Percentiles rank a stretch among this genome's conserved stretches.
phyloP scores from a whole-genome alignment of 2,113 vertebrate species.

The Notothenia rossii region DNA sequence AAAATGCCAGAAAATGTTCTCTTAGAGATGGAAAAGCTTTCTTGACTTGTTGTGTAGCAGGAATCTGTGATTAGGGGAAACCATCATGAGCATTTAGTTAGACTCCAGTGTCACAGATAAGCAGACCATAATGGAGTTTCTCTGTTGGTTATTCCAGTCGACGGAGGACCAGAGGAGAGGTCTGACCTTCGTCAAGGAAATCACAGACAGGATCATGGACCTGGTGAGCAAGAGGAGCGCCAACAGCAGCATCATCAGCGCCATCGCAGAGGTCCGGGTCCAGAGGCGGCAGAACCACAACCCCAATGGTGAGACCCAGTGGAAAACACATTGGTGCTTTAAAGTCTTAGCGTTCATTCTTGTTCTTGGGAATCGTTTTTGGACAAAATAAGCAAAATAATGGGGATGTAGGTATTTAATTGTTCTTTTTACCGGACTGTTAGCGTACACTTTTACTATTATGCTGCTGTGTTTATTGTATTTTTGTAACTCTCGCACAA shows the following conservation, averaged over 20 bases:
- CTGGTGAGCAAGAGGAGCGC: constrained; percentile 89
- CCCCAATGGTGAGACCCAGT: constrained; percentile 52
- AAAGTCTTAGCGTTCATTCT: background rate
- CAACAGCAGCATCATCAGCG: constrained; percentile 88
- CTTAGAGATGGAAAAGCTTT: constrained; percentile 6
- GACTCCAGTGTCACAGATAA: background rate
- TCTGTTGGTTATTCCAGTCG: constrained; percentile 73
- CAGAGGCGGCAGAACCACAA: constrained; percentile 77
- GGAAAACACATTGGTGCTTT: background rate
- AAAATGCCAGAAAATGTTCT: background rate
- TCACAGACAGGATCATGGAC: constrained; percentile 90
- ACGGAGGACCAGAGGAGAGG: constrained; percentile 86
- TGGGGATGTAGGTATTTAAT: too few relatives aligned
- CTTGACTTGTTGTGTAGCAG: background rate
- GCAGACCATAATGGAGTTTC: background rate
- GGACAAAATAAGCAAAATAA: background rate
- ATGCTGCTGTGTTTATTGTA: too few relatives aligned
- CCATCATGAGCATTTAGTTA: background rate
- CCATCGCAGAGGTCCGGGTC: constrained; percentile 89
- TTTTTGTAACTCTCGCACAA: too few relatives aligned
- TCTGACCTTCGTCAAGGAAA: constrained; percentile 86
- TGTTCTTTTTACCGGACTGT: too few relatives aligned
- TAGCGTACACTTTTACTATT: too few relatives aligned
- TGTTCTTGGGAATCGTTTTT: background rate
- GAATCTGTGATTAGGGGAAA: background rate